These are phyloP conservation scores for Rynchops niger DNA, from an alignment of 2,113 vertebrate genomes.

Conservation along the genomic window DNA sequence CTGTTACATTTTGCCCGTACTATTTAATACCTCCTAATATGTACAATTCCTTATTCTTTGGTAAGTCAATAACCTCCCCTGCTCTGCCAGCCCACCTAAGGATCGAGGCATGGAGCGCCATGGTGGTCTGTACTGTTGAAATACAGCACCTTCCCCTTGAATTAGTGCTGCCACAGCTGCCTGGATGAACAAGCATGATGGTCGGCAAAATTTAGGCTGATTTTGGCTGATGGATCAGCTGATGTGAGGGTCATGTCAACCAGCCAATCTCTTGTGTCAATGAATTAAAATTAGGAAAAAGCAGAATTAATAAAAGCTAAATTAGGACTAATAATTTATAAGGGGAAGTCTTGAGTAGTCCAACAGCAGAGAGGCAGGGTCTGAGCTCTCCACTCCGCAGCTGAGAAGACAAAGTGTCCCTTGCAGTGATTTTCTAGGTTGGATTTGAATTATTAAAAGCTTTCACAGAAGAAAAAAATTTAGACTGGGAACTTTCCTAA, in stretches of 20 bases:
- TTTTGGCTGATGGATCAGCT: background rate
- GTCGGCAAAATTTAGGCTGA: background rate
- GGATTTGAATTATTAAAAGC: background rate
- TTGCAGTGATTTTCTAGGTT: background rate
- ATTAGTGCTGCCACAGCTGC: background rate
- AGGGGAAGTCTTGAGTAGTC: background rate
- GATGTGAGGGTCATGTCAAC: background rate
- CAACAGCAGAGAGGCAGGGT: background rate
- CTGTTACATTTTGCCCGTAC: background rate
- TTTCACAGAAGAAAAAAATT: background rate
- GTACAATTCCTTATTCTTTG: background rate
- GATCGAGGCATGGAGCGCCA: background rate
- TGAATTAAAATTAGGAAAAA: background rate
- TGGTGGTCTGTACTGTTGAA: background rate
- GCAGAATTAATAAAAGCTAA: background rate
- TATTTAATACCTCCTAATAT: background rate
- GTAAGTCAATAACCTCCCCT: background rate
- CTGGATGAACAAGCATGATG: no score
- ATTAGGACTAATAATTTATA: background rate
- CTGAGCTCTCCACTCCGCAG: background rate
- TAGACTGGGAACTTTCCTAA: background rate
- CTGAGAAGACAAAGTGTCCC: background rate
- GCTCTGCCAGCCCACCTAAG: background rate
- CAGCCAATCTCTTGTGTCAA: background rate
- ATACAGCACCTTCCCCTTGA: background rate